phyloP scores from a whole-genome alignment of 2,797 vertebrate genomes.

The Poecilia picta region DNA sequence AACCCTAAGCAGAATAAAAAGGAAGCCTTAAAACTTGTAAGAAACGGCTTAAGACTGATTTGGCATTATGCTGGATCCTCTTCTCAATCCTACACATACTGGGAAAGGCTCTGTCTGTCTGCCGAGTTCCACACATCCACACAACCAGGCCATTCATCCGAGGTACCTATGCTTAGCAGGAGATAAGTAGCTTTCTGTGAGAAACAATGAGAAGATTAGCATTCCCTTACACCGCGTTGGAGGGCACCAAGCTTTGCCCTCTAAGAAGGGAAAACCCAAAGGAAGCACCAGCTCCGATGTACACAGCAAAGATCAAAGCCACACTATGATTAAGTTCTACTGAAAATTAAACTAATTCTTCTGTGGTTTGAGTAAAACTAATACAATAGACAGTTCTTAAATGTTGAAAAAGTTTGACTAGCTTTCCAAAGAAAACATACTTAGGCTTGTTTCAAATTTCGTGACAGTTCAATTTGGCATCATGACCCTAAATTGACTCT shows the following conservation, averaged over 20 bases:
- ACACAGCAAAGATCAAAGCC: conserved; percentile 62
- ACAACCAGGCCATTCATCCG: conserved; percentile 90
- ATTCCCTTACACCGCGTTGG: conserved; percentile 76
- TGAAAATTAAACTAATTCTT: conserved; percentile 19
- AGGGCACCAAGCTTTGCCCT: conserved; percentile 72
- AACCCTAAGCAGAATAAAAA: conserved; percentile 42
- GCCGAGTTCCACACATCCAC: conserved; percentile 80
- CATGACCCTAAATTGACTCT: background rate
- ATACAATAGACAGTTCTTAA: background rate
- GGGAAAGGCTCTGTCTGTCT: conserved; percentile 78
- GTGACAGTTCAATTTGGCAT: conserved; percentile 10
- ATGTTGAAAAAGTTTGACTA: conserved; percentile 13
- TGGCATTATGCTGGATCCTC: conserved; percentile 77
- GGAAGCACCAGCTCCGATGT: conserved; percentile 50
- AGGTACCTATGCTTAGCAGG: conserved; percentile 79
- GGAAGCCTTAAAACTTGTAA: conserved; percentile 47
- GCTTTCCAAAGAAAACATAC: conserved; percentile 7
- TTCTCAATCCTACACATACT: conserved; percentile 81
- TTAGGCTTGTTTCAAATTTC: conserved; percentile 29
- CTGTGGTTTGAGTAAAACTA: conserved; percentile 1
- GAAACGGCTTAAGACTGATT: conserved; percentile 74
- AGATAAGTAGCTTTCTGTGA: conserved; percentile 82
- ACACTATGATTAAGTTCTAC: conserved; percentile 54
- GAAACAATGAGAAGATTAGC: conserved; percentile 85
- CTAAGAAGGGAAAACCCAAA: conserved; percentile 59